Evolutionary conservation across 2,888 invertebrate genomes (phyloP).

Genomic region (Embidobia sp.): DNA sequence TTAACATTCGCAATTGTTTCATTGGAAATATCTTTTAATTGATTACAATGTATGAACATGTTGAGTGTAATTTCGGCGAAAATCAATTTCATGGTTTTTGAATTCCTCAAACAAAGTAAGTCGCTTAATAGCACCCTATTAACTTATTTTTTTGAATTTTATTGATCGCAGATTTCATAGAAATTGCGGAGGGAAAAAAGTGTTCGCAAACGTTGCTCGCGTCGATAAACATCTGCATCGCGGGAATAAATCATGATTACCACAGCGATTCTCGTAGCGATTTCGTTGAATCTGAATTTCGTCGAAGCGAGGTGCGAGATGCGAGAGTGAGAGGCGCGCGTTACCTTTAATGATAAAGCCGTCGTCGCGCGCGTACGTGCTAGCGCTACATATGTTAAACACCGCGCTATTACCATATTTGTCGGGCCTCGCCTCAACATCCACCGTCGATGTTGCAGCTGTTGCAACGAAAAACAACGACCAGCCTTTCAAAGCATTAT

Average conservation of each 20-base stretch:
- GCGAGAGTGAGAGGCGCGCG: slow-evolving; percentile 64
- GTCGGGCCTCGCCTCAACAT: slow-evolving; percentile 59
- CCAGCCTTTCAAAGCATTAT: slow-evolving; percentile 41
- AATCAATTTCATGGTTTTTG: no score
- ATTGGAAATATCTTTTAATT: no score
- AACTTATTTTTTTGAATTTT: no score
- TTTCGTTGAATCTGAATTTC: slow-evolving; percentile 52
- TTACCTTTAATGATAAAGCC: slow-evolving; percentile 75
- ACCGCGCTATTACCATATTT: slow-evolving; percentile 72
- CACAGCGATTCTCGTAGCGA: slow-evolving; percentile 31
- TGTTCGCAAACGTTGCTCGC: slow-evolving; percentile 11
- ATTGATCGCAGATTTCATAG: no score
- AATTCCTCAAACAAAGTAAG: no score
- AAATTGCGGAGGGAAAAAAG: no score
- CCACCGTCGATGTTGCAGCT: slow-evolving; percentile 47
- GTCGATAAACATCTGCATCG: slow-evolving; percentile 20
- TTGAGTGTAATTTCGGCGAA: no score
- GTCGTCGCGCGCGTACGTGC: slow-evolving; percentile 73
- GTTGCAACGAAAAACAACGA: slow-evolving; percentile 48
- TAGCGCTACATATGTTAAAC: slow-evolving; percentile 72
- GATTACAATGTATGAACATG: no score
- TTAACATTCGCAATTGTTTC: no score
- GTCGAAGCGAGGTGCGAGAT: slow-evolving; percentile 44
- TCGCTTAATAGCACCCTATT: no score
- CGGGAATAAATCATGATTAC: slow-evolving; percentile 24